Percentiles rank a stretch among this genome's conserved stretches.
These are phyloP conservation scores for Thymelicus acteon DNA, from an alignment of 2,888 invertebrate genomes.

Conservation along the genomic window DNA sequence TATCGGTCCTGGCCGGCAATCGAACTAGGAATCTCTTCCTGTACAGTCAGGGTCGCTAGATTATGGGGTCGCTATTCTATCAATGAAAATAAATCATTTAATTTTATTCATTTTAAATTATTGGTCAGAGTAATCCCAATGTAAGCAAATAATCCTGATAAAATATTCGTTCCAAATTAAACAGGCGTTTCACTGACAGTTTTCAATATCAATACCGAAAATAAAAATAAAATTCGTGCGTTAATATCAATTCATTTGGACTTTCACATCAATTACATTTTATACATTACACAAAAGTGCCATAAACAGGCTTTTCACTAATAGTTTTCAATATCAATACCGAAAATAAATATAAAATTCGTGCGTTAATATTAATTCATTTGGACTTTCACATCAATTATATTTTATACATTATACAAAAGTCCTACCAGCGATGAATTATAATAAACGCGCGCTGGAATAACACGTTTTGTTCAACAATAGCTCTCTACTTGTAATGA, in stretches of 20 bases:
- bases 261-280: slow-evolving; percentile 27
- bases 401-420: slow-evolving; percentile 25
- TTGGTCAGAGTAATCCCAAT: too few species aligned
- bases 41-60: too few species aligned
- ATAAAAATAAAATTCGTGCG: slow-evolving; percentile 11
- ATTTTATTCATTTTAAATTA: too few species aligned
- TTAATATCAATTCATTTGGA: neutral
- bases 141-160: too few species aligned
- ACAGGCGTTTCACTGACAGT: neutral
- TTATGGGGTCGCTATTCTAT: too few species aligned
- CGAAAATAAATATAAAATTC: slow-evolving; percentile 8
- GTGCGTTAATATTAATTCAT: neutral
- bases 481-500: slow-evolving; percentile 23
- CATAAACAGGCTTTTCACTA: neutral
- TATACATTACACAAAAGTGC: slow-evolving; percentile 20
- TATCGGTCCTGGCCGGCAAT: too few species aligned
- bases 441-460: slow-evolving; percentile 20
- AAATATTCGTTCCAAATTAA: too few species aligned
- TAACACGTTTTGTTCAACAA: slow-evolving; percentile 27
- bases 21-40: too few species aligned
- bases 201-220: neutral
- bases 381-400: slow-evolving; percentile 24
- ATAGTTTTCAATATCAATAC: neutral
- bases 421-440: slow-evolving; percentile 13
- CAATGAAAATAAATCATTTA: too few species aligned